These are phyloP conservation scores for Eurytoma adleriae DNA, from an alignment of 2,888 invertebrate genomes.

Conservation along the genomic window DNA sequence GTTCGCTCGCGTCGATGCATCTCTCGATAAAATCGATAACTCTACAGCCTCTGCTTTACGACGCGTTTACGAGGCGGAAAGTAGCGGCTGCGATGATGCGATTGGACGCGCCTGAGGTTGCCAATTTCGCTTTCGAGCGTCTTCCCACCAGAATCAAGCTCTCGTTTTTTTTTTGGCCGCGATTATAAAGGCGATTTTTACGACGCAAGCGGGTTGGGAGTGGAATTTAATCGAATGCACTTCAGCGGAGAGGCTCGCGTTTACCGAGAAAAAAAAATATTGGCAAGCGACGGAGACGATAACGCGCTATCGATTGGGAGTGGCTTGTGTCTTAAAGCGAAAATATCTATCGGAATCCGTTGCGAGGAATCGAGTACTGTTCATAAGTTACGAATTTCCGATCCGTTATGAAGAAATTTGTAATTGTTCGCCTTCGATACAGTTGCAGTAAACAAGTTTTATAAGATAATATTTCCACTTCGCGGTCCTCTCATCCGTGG, in stretches of 20 bases:
- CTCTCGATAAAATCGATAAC: slow-evolving; percentile 23
- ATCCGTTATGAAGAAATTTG: too few relatives aligned
- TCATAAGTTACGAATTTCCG: too few relatives aligned
- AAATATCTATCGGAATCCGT: too few relatives aligned
- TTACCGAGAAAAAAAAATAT: not conserved
- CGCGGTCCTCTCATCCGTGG: too few relatives aligned
- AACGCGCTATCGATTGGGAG: slow-evolving; percentile 1
- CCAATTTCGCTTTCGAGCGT: not conserved
- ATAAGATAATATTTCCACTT: too few relatives aligned
- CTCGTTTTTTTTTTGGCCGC: not conserved
- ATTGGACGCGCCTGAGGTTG: not conserved
- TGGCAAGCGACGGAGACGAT: not conserved
- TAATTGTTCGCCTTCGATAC: too few relatives aligned
- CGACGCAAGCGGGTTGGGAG: not conserved
- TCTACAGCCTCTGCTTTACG: slow-evolving; percentile 2
- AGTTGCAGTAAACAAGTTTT: too few relatives aligned
- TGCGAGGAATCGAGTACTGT: too few relatives aligned
- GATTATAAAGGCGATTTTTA: slow-evolving; percentile 27
- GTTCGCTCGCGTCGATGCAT: not conserved
- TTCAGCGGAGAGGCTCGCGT: slow-evolving; percentile 2
- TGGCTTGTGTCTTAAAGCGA: not conserved
- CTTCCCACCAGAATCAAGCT: not conserved
- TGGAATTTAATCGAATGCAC: slow-evolving; percentile 17
- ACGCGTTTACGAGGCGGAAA: slow-evolving; percentile 32
- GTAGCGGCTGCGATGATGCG: not conserved